Base-by-base conservation (phyloP, 2,797 vertebrate species). In the Crocidura indochinensis region DNA sequence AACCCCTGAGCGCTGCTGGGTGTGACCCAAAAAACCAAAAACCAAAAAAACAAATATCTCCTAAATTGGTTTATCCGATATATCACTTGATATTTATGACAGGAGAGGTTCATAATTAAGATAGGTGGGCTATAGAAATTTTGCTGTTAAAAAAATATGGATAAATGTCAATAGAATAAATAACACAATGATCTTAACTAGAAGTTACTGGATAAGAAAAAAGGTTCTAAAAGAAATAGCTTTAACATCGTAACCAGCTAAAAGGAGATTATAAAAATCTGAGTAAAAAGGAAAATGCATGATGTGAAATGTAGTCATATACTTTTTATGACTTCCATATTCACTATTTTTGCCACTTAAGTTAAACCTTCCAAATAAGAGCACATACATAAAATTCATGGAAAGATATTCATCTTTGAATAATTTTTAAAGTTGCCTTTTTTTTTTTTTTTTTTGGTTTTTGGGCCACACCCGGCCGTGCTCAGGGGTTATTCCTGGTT, bases 341-440 rank as follows among this genome's bases (percentile, higher is more conserved):
- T 73, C 27, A 82, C 79, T 79, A 83, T 62, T 94, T 92, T 46
- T 73, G 86, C 56, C 65, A 84, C 17, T 53, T 69, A 86, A 72
- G 8, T 49, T 7, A 22, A 76, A 84, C 62, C 69, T 90, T 81
- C 44, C 31, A 73, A 74, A 38, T 56, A 53, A 78, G 31, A 38
- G 38, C 26, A 80, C 31, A 9, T 79, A 38, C 8, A 56, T 56
- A 82, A 69, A 77, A 86, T 69, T 31, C 27, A 62, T 78, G n/a
- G 24, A 31, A 74, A 91, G 69, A 84, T n/a, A 56, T 10, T 38
- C 38, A 38, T 2, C 38, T 38, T 5, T 38, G 38, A 38, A 38
- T 38, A 19, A 38, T 60, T 17, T 51, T 2, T 38, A 38, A 38
- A 51, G 49, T 51, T 15, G n/a, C n/a, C n/a, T n/a, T n/a, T n/a